Conservation (phyloP, 2,888 invertebrate species). For the Schizotus pectinicornis region DNA sequence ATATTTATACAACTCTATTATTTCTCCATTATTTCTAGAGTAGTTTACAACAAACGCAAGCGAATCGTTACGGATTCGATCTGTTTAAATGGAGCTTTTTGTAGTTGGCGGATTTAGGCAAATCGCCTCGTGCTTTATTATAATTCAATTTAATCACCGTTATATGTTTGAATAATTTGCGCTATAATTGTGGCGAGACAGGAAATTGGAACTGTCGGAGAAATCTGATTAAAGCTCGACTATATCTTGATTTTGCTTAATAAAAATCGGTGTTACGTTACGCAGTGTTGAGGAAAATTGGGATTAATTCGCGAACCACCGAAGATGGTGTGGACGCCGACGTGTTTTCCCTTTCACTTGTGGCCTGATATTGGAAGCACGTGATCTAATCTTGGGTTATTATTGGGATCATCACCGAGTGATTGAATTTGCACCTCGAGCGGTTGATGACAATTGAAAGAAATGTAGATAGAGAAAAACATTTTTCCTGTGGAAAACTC, state of each 20-base stretch:
- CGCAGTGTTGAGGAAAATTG: no score
- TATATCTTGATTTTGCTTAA: background rate
- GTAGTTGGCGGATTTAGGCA: background rate
- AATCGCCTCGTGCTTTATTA: background rate
- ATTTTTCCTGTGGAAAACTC: no score
- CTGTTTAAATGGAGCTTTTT: slow-evolving; percentile 9
- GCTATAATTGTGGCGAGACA: slow-evolving; percentile 1
- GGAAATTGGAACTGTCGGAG: slow-evolving; percentile 17
- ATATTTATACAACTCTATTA: slow-evolving; percentile 19
- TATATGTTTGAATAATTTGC: background rate
- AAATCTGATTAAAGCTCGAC: slow-evolving; percentile 5
- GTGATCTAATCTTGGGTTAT: slow-evolving; percentile 25
- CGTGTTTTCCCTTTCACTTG: slow-evolving; percentile 6
- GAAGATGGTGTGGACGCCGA: background rate
- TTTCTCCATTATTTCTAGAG: slow-evolving; percentile 19
- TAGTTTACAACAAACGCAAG: slow-evolving; percentile 21
- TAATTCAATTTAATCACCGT: slow-evolving; percentile 3
- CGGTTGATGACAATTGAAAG: background rate
- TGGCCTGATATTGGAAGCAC: slow-evolving; percentile 15
- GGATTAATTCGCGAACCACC: no score
- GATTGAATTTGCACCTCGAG: slow-evolving; percentile 19
- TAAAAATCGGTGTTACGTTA: no score
- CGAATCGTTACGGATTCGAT: slow-evolving; percentile 17
- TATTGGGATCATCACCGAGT: slow-evolving; percentile 19
- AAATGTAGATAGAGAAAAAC: background rate